phyloP scores from a whole-genome alignment of 2,888 invertebrate genomes.

The Leptinotarsa rubiginosa region DNA sequence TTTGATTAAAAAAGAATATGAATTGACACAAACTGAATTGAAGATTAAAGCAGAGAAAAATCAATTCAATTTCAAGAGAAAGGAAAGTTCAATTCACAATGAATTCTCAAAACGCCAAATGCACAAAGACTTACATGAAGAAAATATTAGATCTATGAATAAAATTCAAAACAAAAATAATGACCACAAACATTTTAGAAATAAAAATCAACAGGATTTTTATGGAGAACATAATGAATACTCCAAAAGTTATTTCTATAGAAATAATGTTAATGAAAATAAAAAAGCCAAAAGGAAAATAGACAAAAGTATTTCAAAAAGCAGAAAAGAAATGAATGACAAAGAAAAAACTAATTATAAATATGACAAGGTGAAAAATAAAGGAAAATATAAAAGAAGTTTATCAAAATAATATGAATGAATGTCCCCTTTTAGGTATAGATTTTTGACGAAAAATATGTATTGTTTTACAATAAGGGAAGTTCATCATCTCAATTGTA shows the following conservation, averaged over 20 bases:
- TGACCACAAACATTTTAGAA: background rate
- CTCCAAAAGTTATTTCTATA: background rate
- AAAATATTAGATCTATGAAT: background rate
- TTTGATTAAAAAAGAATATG: constrained; percentile 34
- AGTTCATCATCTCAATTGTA: no score
- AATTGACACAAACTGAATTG: constrained; percentile 28
- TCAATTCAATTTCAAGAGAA: background rate
- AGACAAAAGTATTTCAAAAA: background rate
- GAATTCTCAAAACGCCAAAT: background rate
- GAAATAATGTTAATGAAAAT: background rate
- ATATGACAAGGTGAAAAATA: background rate
- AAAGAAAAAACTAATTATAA: background rate
- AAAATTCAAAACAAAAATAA: background rate
- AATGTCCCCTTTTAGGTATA: no score
- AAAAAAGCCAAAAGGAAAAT: background rate
- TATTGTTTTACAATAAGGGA: no score
- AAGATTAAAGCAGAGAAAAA: background rate
- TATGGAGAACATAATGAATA: background rate
- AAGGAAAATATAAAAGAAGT: background rate
- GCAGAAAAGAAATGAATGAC: background rate
- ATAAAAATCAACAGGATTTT: background rate
- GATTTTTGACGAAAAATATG: no score
- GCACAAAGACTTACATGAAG: background rate
- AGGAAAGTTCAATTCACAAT: background rate
- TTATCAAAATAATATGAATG: background rate